Percentiles rank a stretch among this genome's conserved stretches.
These are phyloP conservation scores for Onthophagus taurus DNA, from an alignment of 1,140 invertebrate species.

Conservation along the genomic window DNA sequence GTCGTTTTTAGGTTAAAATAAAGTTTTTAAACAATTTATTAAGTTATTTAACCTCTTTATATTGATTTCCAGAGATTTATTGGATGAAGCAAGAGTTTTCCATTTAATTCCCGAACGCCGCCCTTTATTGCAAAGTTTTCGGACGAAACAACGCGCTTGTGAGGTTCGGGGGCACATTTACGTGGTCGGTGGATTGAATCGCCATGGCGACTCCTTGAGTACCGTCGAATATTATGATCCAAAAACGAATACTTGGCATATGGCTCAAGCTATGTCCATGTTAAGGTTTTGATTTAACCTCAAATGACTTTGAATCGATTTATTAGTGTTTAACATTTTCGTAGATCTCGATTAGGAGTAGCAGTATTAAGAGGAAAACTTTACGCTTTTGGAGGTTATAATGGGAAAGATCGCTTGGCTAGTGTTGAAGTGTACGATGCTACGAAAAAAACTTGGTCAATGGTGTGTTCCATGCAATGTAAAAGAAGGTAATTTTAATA, in stretches of 20 bases:
- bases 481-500: conserved; percentile 67
- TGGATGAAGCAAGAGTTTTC: conserved; percentile 78
- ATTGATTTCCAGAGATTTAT: conserved; percentile 50
- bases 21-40: not conserved
- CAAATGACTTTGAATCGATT: too few relatives aligned
- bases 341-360: conserved; percentile 79
- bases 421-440: conserved; percentile 87
- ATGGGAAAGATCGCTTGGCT: conserved; percentile 69
- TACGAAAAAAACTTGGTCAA: conserved; percentile 60
- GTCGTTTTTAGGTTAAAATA: not conserved
- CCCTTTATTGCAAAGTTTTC: conserved; percentile 62
- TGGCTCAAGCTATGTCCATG: conserved; percentile 79
- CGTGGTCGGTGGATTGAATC: conserved; percentile 79
- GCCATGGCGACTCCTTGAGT: conserved; percentile 75
- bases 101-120: conserved; percentile 78
- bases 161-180: conserved; percentile 74
- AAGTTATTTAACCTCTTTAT: too few relatives aligned
- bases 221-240: conserved; percentile 85
- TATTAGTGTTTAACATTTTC: too few relatives aligned
- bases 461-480: conserved; percentile 72
- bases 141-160: conserved; percentile 65
- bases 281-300: too few relatives aligned
- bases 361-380: conserved; percentile 67
- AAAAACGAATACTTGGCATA: conserved; percentile 57
- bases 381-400: conserved; percentile 70